Evolutionary conservation across 2,113 vertebrate genomes (phyloP).

Genomic region (Lepus timidus): DNA sequence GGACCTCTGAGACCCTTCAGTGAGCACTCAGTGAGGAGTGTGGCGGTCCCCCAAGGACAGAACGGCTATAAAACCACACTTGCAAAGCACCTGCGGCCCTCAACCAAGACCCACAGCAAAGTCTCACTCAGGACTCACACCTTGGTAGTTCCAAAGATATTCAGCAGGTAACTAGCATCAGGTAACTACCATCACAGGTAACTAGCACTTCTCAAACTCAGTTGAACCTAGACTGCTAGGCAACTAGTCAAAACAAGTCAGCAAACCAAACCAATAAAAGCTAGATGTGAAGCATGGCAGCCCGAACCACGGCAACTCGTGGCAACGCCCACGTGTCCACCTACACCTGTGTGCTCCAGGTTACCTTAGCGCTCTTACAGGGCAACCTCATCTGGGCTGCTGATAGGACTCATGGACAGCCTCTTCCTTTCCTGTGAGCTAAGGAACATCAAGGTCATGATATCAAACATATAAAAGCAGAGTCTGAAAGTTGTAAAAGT

Average conservation of each 20-base stretch:
- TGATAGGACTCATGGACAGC: constrained; percentile 10
- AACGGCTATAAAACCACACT: not conserved
- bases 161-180: too few relatives aligned
- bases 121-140: fast-evolving
- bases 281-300: not conserved
- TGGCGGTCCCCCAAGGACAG: not conserved
- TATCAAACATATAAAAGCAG: not conserved
- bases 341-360: not conserved
- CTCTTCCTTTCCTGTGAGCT: constrained; percentile 25
- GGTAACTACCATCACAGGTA: too few relatives aligned
- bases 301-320: not conserved
- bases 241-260: not conserved
- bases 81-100: not conserved
- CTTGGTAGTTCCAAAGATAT: not conserved
- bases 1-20: not conserved
- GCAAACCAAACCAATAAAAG: not conserved
- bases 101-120: not conserved
- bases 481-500: constrained; percentile 4
- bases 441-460: not conserved
- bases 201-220: not conserved
- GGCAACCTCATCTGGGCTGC: not conserved
- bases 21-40: not conserved
- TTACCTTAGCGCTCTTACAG: not conserved
- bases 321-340: not conserved
- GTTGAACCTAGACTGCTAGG: not conserved